phyloP scores from a whole-genome alignment of 2,113 vertebrate species.

The Pseudolaguvia tuberculata region DNA sequence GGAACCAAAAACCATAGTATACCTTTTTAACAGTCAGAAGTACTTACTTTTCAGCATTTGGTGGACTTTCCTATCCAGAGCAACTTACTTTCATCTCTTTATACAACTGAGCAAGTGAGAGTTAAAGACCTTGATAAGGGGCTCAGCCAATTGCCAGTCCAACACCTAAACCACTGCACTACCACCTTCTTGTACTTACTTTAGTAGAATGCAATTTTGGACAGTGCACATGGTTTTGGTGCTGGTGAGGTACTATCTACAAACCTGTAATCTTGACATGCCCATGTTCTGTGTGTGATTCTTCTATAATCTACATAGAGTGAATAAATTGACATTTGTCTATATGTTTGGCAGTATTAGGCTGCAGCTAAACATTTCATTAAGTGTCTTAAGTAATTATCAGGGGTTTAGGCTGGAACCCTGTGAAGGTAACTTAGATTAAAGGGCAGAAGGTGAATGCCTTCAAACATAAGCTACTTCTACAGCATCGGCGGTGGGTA shows the following conservation, averaged over 20 bases:
- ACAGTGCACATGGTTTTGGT: neutral
- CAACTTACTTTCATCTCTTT: no score
- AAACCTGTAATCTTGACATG: neutral
- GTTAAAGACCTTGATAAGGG: no score
- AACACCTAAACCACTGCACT: no score
- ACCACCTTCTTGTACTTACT: no score
- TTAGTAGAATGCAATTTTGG: no score
- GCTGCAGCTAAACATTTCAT: slow-evolving; percentile 55
- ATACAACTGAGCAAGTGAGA: no score
- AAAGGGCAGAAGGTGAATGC: slow-evolving; percentile 30
- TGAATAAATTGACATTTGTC: neutral
- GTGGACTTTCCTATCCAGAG: no score
- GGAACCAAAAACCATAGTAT: no score
- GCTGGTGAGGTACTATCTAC: slow-evolving; percentile 18
- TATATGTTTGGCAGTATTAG: slow-evolving; percentile 61
- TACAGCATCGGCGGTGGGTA: neutral
- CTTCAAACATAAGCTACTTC: slow-evolving; percentile 20
- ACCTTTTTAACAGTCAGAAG: no score
- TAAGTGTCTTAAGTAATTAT: neutral
- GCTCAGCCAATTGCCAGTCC: no score
- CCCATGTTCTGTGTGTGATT: slow-evolving; percentile 35
- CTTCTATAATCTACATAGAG: slow-evolving; percentile 35
- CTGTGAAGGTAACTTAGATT: slow-evolving; percentile 31
- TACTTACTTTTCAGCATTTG: no score
- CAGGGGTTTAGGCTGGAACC: slow-evolving; percentile 10